phyloP scores from a whole-genome alignment of 1,140 invertebrate species.

The Rhynchophorus ferrugineus region DNA sequence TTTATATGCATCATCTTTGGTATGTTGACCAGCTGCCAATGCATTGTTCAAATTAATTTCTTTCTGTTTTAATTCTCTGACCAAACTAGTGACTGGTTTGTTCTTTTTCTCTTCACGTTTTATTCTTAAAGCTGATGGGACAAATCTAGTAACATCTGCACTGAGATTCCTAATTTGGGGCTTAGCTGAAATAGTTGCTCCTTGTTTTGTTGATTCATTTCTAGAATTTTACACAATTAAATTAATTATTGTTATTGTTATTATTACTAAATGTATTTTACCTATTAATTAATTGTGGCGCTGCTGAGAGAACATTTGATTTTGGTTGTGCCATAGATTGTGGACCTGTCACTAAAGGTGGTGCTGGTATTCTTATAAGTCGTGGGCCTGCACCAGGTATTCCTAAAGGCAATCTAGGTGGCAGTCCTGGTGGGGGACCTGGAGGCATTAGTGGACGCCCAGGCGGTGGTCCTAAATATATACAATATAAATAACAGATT shows the following conservation, averaged over 20 bases:
- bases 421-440: constrained; percentile 60
- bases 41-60: constrained; percentile 33
- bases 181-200: constrained; percentile 84
- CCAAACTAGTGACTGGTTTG: constrained; percentile 37
- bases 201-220: constrained; percentile 42
- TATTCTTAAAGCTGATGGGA: constrained; percentile 83
- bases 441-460: constrained; percentile 54
- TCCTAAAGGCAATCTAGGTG: constrained; percentile 45
- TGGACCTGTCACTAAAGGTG: constrained; percentile 42
- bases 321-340: constrained; percentile 38
- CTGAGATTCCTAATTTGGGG: constrained; percentile 90
- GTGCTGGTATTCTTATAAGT: constrained; percentile 51
- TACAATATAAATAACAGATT: too few species aligned
- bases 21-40: constrained; percentile 48
- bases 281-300: constrained; percentile 70
- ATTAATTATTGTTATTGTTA: too few species aligned
- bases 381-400: constrained; percentile 44
- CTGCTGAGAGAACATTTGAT: constrained; percentile 72
- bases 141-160: constrained; percentile 91
- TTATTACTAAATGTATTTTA: too few species aligned
- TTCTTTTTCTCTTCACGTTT: constrained; percentile 71
- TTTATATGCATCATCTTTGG: constrained; percentile 95
- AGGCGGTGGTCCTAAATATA: constrained; percentile 49
- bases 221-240: too few species aligned
- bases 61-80: constrained; percentile 41